Evolutionary conservation across 2,797 vertebrate genomes (phyloP), one percentile per base, ranked within the genome.

Genomic region (Siniperca undulata): DNA sequence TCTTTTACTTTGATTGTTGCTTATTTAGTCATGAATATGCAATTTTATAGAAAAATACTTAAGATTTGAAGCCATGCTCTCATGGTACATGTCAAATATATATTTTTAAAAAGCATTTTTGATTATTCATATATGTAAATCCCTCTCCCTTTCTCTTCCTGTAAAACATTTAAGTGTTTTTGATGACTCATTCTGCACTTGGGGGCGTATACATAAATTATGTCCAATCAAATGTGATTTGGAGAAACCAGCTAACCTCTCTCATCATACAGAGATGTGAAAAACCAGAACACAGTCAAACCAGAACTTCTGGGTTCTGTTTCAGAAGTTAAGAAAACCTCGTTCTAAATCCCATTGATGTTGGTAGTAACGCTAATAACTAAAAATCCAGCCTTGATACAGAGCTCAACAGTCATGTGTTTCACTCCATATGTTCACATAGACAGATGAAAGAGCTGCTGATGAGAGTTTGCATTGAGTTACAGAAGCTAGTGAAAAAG

Each of bases 131-230:
- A 50, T 53, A 27, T 69, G 22, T 53, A 46, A 79, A 70, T 65
- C 52, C 56, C 14, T 50, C 46, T 71, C 13, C 5, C n/a, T 67
- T 73, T 65, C 24, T 42, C 56, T 71, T 71, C 56, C 56, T 70
- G 55, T 70, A 5, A 60, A 80, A 60, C 11, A 24, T 2, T 69
- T 10, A 56, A 71, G 22, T 46, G 62, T 71, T 66, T 53, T 17
- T 27, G 36, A 78, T 82, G 76, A 86, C 27, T 86, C 76, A 86
- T 69, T 13, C 34, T 73, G 42, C 68, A 56, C 52, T 53, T 40
- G 27, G 59, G 58, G 74, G 59, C 7, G 10, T 59, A 40, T 60
- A 65, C 74, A 65, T 73, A 44, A 76, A 72, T 77, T 50, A 73
- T 56, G 74, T 55, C 38, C 73, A 48, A 76, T 46, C 48, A 79